Conservation (phyloP, 2,113 vertebrate species). For the Diphyllodes magnificus region DNA sequence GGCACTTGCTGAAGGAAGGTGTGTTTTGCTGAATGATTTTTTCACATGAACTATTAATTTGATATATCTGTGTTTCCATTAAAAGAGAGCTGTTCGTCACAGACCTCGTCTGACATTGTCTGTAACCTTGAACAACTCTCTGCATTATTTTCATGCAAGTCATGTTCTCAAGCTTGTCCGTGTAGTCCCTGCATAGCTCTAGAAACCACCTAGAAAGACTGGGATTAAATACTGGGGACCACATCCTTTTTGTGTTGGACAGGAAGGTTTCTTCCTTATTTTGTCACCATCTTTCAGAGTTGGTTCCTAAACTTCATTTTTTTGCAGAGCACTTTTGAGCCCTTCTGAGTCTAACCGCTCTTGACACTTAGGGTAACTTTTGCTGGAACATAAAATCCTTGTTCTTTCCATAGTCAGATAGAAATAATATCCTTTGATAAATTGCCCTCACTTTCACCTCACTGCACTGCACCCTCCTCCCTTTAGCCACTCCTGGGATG, state of each 20-base stretch:
- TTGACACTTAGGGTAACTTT: background rate
- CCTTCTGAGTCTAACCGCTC: background rate
- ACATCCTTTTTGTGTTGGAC: background rate
- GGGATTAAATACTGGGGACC: background rate
- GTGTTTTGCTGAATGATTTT: background rate
- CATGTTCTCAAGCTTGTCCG: rapidly evolving
- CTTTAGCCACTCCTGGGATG: rapidly evolving
- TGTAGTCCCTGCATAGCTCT: background rate
- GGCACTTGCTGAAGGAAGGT: background rate
- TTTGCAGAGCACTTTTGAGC: background rate
- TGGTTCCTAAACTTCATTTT: background rate
- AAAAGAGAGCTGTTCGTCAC: background rate
- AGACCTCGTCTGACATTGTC: background rate
- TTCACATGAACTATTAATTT: background rate
- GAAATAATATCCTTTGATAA: background rate
- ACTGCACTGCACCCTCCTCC: background rate
- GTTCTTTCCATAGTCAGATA: background rate
- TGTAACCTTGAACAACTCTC: background rate
- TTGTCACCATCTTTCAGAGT: background rate
- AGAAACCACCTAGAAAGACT: background rate
- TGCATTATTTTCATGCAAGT: background rate
- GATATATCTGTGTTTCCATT: background rate
- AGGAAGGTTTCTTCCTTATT: background rate
- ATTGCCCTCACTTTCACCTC: background rate
- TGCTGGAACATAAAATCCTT: background rate